Base-by-base conservation (phyloP, 2,888 invertebrate genomes). In the Mesodorylaimus sp. region DNA sequence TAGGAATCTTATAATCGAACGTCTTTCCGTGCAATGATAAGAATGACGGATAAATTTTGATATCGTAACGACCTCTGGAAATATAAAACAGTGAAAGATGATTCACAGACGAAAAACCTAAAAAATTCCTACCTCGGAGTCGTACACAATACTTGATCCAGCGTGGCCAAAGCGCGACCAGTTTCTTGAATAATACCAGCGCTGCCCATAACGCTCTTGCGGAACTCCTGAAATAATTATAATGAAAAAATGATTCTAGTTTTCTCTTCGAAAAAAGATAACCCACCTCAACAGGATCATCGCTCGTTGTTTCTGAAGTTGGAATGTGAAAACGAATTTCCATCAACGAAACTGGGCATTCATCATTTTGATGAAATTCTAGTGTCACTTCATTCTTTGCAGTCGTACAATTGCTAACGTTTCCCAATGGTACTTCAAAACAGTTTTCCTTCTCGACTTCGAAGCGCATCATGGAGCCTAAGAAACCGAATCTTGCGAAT, bases 261-360 rank as follows among this genome's bases (percentile, higher is more conserved):
- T n/a, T n/a, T n/a, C 19, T 13, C 7, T 7, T 41, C 7, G 28
- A 28, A 41, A 42, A 10, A 27, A 42, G 13, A 13, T 45, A 29
- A 42, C 45, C 46, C 53, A 68, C 69, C 59, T 70, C 88, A 0
- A 93, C 88, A 0, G 89, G 82, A 68, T 93, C 93, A 24, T 80
- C 80, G 24, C 56, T 59, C 24, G 65, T 81, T 47, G 82, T 72
- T 66, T 91, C 89, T 54, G 77, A 81, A 1, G 61, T 53, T 0
- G 97, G 97, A 61, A 97, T 88, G 69, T 89, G 91, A 68, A 95
- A 95, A 41, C 97, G 77, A 80, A 97, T 84, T 71, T 99, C 97
- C 78, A 89, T 81, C 51, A 99, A 73, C 54, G 88, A 87, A 0
- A 95, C 87, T 0, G 93, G 84, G 0, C 91, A 89, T 69, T 97